Evolutionary conservation across 2,888 invertebrate species (phyloP).

Genomic region (Chorisops tibialis): DNA sequence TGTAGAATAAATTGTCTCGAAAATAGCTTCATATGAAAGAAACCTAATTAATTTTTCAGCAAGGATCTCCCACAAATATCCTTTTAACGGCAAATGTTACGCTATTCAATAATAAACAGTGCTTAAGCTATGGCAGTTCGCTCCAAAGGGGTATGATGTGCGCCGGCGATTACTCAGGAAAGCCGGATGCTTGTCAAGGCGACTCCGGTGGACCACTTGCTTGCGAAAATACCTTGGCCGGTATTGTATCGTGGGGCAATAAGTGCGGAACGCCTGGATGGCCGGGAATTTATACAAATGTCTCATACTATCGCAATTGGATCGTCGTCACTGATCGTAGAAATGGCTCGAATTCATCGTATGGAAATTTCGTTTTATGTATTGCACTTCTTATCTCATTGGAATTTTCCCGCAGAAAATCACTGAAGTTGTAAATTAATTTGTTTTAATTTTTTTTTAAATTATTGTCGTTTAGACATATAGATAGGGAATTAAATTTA

Average conservation of each 20-base stretch:
- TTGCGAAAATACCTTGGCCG: constrained; percentile 61
- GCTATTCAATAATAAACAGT: constrained; percentile 24
- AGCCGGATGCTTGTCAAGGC: constrained; percentile 79
- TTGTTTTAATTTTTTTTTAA: too few species aligned
- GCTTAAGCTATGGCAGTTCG: constrained; percentile 39
- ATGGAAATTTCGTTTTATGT: background rate
- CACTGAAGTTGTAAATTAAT: too few species aligned
- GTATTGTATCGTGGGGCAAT: constrained; percentile 81
- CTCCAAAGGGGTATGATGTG: constrained; percentile 69
- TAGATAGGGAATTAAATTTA: too few species aligned
- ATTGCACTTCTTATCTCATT: background rate
- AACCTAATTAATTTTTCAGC: background rate
- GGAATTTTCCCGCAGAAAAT: too few species aligned
- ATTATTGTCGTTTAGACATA: too few species aligned
- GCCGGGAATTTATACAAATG: constrained; percentile 76
- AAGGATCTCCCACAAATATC: constrained; percentile 56
- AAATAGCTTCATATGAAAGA: too few species aligned
- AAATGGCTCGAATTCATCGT: background rate
- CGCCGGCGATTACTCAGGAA: constrained; percentile 71
- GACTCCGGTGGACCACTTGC: constrained; percentile 83
- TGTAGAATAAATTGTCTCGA: too few species aligned
- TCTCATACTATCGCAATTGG: constrained; percentile 44
- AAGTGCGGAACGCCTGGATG: constrained; percentile 67
- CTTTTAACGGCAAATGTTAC: constrained; percentile 33
- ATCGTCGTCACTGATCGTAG: constrained; percentile 38